Evolutionary conservation across 2,797 vertebrate genomes (phyloP).

Genomic region (Phrynocephalus guinanensis): DNA sequence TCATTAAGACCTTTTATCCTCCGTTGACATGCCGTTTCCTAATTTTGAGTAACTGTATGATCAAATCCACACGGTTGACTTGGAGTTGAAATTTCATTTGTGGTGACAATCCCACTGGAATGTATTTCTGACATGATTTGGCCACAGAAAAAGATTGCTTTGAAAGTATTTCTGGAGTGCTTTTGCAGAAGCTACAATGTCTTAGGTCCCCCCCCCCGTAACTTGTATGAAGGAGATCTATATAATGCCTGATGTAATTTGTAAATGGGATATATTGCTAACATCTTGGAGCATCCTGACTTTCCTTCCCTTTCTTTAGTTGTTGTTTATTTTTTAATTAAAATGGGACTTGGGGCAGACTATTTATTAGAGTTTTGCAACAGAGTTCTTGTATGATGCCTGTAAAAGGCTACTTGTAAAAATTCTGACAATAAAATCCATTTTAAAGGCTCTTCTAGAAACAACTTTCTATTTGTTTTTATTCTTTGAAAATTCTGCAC

Average conservation of each 20-base stretch:
- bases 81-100: conserved; percentile 71
- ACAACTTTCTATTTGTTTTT: conserved; percentile 61
- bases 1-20: conserved; percentile 56
- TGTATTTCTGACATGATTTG: conserved; percentile 69
- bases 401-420: conserved; percentile 84
- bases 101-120: conserved; percentile 72
- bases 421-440: conserved; percentile 86
- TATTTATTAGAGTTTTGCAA: conserved; percentile 89
- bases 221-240: conserved; percentile 83
- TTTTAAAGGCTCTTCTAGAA: conserved; percentile 85
- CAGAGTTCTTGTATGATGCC: conserved; percentile 86
- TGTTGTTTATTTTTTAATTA: conserved; percentile 71
- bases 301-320: conserved; percentile 77
- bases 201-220: conserved; percentile 72
- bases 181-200: conserved; percentile 79
- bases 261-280: conserved; percentile 81
- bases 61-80: conserved; percentile 56
- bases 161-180: conserved; percentile 79
- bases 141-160: conserved; percentile 73
- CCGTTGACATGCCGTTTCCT: conserved; percentile 58
- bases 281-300: conserved; percentile 79
- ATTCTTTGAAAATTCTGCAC: conserved; percentile 59
- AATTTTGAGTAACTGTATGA: conserved; percentile 60
- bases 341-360: conserved; percentile 82
- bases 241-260: conserved; percentile 82